phyloP scores from a whole-genome alignment of 2,888 invertebrate species.

The Tuta absoluta region DNA sequence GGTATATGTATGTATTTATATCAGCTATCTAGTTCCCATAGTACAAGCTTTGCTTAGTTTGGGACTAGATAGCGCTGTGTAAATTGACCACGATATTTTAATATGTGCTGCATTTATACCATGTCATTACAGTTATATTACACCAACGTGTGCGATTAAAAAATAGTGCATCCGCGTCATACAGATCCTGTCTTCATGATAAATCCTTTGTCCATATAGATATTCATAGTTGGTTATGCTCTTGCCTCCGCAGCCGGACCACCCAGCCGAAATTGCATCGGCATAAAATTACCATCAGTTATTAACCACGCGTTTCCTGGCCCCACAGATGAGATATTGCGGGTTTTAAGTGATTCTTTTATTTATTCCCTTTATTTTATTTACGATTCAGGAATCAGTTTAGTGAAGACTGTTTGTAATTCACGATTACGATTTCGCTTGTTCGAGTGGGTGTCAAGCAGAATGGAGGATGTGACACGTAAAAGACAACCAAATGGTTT shows the following conservation, averaged over 20 bases:
- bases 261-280: conserved; percentile 49
- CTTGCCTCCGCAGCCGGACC: conserved; percentile 42
- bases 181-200: conserved; percentile 8
- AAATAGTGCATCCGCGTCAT: conserved; percentile 2
- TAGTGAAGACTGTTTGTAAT: not conserved
- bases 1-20: no score
- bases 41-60: no score
- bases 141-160: not conserved
- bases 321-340: conserved; percentile 42
- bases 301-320: conserved; percentile 45
- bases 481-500: no score
- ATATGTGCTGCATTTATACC: no score
- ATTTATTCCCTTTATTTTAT: conserved; percentile 35
- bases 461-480: not conserved
- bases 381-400: conserved; percentile 38
- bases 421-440: conserved; percentile 18
- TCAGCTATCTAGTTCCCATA: no score
- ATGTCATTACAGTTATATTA: not conserved
- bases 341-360: conserved; percentile 40
- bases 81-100: no score
- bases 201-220: conserved; percentile 19
- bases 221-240: conserved; percentile 1
- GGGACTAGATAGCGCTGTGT: no score
- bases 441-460: not conserved
- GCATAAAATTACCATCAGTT: conserved; percentile 66